Evolutionary conservation across 2,797 vertebrate species (phyloP).

Genomic region (Loris lydekkerianus): DNA sequence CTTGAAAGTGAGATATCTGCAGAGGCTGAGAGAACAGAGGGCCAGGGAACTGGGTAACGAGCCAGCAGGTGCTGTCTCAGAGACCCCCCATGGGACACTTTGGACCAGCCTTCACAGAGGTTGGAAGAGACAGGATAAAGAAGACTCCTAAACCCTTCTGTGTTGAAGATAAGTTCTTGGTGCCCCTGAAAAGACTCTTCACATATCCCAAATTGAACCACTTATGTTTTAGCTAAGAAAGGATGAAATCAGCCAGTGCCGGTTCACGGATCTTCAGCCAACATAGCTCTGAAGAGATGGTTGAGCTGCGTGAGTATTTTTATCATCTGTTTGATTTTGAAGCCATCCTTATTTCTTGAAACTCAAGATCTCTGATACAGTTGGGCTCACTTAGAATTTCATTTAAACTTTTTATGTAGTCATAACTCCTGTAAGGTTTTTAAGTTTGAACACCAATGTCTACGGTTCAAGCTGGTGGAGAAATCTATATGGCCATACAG

Average conservation of each 20-base stretch:
- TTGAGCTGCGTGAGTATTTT: slow-evolving; percentile 80
- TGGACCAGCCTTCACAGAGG: slow-evolving; percentile 53
- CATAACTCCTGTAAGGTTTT: not conserved
- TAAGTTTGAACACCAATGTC: not conserved
- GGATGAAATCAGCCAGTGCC: slow-evolving; percentile 88
- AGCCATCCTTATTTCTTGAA: not conserved
- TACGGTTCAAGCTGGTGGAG: not conserved
- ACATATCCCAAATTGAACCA: slow-evolving; percentile 89
- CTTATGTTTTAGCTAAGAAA: slow-evolving; percentile 90
- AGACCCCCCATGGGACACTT: not conserved
- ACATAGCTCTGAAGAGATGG: slow-evolving; percentile 89
- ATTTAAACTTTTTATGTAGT: not conserved
- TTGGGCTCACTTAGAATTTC: not conserved
- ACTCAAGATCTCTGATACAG: not conserved
- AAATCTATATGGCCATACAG: not conserved
- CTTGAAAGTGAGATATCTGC: slow-evolving; percentile 84
- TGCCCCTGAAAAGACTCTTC: slow-evolving; percentile 92
- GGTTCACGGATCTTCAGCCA: slow-evolving; percentile 88
- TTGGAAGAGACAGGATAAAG: slow-evolving; percentile 68
- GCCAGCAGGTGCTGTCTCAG: not conserved
- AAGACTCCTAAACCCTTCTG: slow-evolving; percentile 82
- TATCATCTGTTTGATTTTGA: not conserved
- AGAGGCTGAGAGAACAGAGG: slow-evolving; percentile 59
- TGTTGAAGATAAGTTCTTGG: slow-evolving; percentile 85
- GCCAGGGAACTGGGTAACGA: not conserved